A percentile compares a stretch with the other conserved stretches of the same genome.
These are phyloP conservation scores for Chromis chromis DNA, from an alignment of 2,797 vertebrate species.

Conservation along the genomic window DNA sequence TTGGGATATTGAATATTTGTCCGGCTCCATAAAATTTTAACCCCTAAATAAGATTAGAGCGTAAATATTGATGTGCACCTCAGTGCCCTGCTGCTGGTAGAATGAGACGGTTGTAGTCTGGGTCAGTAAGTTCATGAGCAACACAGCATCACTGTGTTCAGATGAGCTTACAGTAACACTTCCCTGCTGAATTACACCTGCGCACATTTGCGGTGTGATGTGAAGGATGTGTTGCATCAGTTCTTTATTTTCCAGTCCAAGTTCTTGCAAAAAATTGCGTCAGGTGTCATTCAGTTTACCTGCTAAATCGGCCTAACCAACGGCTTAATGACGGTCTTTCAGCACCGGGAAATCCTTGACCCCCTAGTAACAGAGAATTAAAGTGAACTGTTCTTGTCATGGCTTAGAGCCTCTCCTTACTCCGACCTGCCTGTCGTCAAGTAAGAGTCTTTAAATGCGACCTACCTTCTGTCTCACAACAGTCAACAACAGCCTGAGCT, in stretches of 20 bases:
- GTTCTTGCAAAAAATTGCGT: constrained; percentile 45
- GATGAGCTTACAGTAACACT: neutral
- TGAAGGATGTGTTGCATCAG: constrained; percentile 16
- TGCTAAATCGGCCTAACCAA: constrained; percentile 66
- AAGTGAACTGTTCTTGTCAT: constrained; percentile 71
- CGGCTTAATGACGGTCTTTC: constrained; percentile 69
- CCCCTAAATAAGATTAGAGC: constrained; percentile 41
- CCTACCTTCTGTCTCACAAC: constrained; percentile 50
- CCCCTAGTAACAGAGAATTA: constrained; percentile 81
- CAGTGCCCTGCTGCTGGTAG: constrained; percentile 22
- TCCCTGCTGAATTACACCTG: constrained; percentile 5
- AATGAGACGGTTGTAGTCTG: constrained; percentile 15
- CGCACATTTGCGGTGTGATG: neutral
- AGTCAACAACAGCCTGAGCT: constrained; percentile 61
- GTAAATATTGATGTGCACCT: constrained; percentile 44
- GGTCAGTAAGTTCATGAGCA: constrained; percentile 50
- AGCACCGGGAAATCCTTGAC: constrained; percentile 46
- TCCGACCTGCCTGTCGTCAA: constrained; percentile 48
- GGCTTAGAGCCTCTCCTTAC: constrained; percentile 65
- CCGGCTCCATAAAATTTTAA: constrained; percentile 25
- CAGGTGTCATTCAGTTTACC: constrained; percentile 47
- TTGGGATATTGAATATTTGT: constrained; percentile 24
- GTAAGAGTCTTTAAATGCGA: constrained; percentile 66
- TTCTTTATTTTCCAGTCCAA: constrained; percentile 27
- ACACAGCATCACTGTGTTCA: constrained; percentile 5